Conservation (phyloP, 2,888 invertebrate species). For the Protonemura montana region DNA sequence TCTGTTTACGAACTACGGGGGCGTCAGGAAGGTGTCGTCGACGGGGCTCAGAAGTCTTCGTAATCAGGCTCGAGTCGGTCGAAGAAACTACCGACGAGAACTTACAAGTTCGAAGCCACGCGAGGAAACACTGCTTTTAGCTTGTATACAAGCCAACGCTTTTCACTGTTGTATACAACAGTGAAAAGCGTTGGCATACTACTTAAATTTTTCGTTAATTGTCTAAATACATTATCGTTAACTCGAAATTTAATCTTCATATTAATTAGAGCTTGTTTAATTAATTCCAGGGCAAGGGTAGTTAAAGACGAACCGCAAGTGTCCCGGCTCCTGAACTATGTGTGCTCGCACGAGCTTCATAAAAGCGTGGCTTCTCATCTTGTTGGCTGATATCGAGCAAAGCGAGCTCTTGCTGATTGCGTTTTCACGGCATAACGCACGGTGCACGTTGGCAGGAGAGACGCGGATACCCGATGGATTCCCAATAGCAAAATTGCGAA, state of each 20-base stretch:
- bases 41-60: background rate
- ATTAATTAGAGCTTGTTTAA: conserved; percentile 12
- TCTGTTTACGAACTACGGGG: background rate
- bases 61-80: background rate
- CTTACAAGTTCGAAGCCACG: background rate
- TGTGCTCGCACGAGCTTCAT: background rate
- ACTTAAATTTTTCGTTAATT: background rate
- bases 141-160: background rate
- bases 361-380: background rate
- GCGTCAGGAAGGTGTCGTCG: background rate
- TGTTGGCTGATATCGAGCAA: background rate
- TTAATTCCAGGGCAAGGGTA: background rate
- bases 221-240: background rate
- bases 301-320: background rate
- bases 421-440: background rate
- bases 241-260: conserved; percentile 7
- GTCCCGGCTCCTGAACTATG: background rate
- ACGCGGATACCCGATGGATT: background rate
- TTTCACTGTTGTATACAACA: background rate
- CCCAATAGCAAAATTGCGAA: background rate
- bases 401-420: background rate
- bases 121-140: background rate
- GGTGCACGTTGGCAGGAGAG: background rate
- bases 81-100: background rate
- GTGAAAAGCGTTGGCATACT: background rate